Evolutionary conservation across 2,888 invertebrate genomes (phyloP).

Genomic region (Phengaris alcon): DNA sequence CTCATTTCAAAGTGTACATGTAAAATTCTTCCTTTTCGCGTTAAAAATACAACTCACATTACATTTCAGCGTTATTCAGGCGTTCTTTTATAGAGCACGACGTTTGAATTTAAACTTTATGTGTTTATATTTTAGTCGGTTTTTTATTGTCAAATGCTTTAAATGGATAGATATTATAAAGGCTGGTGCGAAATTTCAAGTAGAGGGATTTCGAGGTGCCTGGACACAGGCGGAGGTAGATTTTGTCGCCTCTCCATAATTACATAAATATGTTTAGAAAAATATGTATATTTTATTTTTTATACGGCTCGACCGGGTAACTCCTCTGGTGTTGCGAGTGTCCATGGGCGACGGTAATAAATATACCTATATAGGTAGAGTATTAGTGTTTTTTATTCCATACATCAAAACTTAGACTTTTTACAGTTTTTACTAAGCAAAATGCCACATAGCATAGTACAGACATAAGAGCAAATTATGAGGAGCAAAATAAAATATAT

Average conservation of each 20-base stretch:
- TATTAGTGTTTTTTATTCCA: too few species aligned
- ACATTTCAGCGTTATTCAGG: constrained; percentile 39
- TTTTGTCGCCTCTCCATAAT: constrained; percentile 48
- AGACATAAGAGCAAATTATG: constrained; percentile 5
- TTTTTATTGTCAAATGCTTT: constrained; percentile 46
- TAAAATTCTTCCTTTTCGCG: constrained; percentile 45
- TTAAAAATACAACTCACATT: constrained; percentile 48
- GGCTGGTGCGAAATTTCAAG: constrained; percentile 75
- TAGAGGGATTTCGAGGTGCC: constrained; percentile 70
- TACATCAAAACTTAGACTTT: neutral
- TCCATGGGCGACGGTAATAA: too few species aligned
- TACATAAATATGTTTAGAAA: constrained; percentile 29
- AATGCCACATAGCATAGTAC: neutral
- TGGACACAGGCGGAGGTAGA: constrained; percentile 48
- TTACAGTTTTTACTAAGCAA: neutral
- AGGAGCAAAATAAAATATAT: constrained; percentile 28
- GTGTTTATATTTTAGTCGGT: constrained; percentile 34
- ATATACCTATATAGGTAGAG: too few species aligned
- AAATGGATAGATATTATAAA: constrained; percentile 59
- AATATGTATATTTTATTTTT: constrained; percentile 21
- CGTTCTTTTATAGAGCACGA: constrained; percentile 37
- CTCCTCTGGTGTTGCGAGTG: too few species aligned
- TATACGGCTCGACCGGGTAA: too few species aligned
- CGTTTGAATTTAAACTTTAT: constrained; percentile 46
- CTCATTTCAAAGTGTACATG: constrained; percentile 47